A percentile compares a stretch with the other conserved stretches of the same genome.
Conservation (phyloP, 2,888 invertebrate genomes). For the Caenorhabditis macrosperma region DNA sequence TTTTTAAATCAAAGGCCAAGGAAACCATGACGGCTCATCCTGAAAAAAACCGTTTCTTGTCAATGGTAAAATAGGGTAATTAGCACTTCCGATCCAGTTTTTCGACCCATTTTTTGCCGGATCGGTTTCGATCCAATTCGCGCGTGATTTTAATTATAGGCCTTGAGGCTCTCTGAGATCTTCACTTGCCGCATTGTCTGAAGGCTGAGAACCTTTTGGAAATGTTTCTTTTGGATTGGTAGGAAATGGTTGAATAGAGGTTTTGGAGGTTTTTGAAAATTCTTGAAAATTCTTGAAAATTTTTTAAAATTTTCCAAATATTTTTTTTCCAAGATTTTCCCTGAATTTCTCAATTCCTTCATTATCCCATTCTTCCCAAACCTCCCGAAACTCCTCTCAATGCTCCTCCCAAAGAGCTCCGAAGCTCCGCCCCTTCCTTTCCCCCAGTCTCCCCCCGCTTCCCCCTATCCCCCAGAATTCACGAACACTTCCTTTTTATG, state of each 20-base stretch:
- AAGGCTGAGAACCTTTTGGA: not conserved
- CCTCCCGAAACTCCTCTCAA: too few species aligned
- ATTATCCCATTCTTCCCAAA: too few species aligned
- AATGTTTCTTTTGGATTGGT: conserved; percentile 2
- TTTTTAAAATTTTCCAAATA: not conserved
- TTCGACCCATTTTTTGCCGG: conserved; percentile 8
- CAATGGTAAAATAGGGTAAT: too few species aligned
- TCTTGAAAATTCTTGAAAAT: conserved; percentile 6
- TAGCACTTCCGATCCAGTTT: conserved; percentile 11
- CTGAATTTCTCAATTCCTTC: too few species aligned
- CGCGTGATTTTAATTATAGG: conserved; percentile 8
- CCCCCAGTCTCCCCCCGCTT: not conserved
- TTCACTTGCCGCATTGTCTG: not conserved
- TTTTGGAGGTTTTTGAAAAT: conserved; percentile 4
- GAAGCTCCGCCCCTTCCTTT: not conserved
- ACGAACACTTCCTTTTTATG: conserved; percentile 52
- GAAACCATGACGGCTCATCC: too few species aligned
- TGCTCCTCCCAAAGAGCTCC: not conserved
- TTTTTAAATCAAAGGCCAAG: too few species aligned
- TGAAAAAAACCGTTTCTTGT: too few species aligned
- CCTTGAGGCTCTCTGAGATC: not conserved
- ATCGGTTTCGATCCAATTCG: conserved; percentile 6
- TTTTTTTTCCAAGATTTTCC: not conserved
- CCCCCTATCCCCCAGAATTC: not conserved
- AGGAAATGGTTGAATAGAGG: too few species aligned